Percentiles rank a stretch among this genome's conserved stretches.
Conservation (phyloP, 2,888 invertebrate genomes). For the Drosophila recens region DNA sequence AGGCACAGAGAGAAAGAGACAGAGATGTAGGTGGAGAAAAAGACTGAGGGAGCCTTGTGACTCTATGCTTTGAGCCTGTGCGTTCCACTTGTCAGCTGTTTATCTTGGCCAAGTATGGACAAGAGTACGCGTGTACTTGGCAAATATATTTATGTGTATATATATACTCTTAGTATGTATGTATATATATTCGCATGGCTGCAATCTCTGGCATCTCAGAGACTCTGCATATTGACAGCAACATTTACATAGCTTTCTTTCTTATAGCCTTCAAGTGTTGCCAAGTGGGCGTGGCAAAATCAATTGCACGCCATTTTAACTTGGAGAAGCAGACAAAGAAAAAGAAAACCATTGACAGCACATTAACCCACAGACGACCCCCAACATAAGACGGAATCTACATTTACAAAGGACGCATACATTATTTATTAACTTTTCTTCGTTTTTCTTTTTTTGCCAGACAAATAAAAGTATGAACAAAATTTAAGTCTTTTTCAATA, state of each 20-base stretch:
- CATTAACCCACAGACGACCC: slow-evolving; percentile 63
- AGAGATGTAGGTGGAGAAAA: background rate
- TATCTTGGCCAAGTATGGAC: slow-evolving; percentile 58
- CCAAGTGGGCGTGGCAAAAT: slow-evolving; percentile 65
- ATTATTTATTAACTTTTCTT: slow-evolving; percentile 74
- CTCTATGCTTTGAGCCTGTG: slow-evolving; percentile 3
- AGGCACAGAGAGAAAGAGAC: background rate
- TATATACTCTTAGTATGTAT: background rate
- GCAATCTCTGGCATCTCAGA: slow-evolving; percentile 47
- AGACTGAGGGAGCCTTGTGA: background rate
- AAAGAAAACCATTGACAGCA: slow-evolving; percentile 59
- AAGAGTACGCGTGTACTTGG: slow-evolving; percentile 53
- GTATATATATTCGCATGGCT: slow-evolving; percentile 20
- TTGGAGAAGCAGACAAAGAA: slow-evolving; percentile 4
- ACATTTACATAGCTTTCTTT: slow-evolving; percentile 66
- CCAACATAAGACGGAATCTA: slow-evolving; percentile 55
- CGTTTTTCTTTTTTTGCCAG: slow-evolving; percentile 3
- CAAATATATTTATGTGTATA: slow-evolving; percentile 5
- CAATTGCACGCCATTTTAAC: slow-evolving; percentile 73
- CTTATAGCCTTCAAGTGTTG: slow-evolving; percentile 37
- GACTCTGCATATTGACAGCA: slow-evolving; percentile 64
- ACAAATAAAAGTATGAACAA: slow-evolving; percentile 21
- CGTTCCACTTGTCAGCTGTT: slow-evolving; percentile 71
- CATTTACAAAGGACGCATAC: slow-evolving; percentile 68
- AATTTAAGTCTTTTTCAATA: background rate